Evolutionary conservation across 1,140 invertebrate species (phyloP), one percentile per base, ranked within the genome.

Genomic region (Drosophila ohnishii): DNA sequence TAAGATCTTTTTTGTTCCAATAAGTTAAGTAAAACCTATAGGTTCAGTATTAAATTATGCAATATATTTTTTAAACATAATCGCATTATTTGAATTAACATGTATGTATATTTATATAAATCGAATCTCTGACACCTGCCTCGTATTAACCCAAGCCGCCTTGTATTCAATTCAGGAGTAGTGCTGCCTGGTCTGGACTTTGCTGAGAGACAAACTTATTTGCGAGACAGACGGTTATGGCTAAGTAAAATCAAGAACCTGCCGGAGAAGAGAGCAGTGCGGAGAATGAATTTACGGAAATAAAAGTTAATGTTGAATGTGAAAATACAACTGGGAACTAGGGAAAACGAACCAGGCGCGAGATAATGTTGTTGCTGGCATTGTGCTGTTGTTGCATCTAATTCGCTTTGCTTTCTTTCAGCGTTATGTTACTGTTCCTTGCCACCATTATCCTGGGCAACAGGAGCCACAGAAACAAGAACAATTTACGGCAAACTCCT

Each of bases 231-330:
- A 78, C 75, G 55, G 48, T 72, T 72, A 71, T 71, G 7, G 40
- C 63, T 9, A 44, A 53, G 47, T 45, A 59, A 80, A 80, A 44
- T 61, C 58, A 11, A 48, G 57, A 72, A 65, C 50, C 62, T 55
- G 28, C 47, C 35, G 34, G 19, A 39, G 51, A 44, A 63, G 48
- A 60, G n/a, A 2, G 25, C 13, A 65, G 58, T 45, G 30, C 53
- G 71, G 39, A 47, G 77, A 85, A 62, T 85, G 77, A 70, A 80
- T 71, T 71, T 85, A 65, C 59, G 77, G 59, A 85, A 85, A 85
- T 85, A 85, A 85, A 85, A 85, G 81, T 85, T 85, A 85, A 85
- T 85, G 81, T 85, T 66, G 71, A 67, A 85, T 66, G 66, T 73
- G 62, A 75, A 81, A 81, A 81, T 67, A 81, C 75, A 78, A 60